These are phyloP conservation scores for Campoletis sonorensis DNA, from an alignment of 1,140 invertebrate species.

Conservation along the genomic window DNA sequence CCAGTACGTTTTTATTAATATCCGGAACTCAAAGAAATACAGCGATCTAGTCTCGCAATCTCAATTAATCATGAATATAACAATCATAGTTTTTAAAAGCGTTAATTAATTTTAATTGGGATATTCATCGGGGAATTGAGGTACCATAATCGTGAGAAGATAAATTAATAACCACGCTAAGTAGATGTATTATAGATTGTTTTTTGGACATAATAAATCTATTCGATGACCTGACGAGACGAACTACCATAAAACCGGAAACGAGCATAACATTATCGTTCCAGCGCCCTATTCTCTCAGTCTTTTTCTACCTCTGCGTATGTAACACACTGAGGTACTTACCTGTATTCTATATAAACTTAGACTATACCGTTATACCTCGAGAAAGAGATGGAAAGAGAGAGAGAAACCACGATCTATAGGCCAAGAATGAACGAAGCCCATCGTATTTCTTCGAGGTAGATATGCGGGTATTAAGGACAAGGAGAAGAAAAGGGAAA, in stretches of 20 bases:
- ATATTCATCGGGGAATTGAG: too few relatives aligned
- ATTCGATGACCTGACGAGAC: not conserved
- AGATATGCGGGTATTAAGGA: not conserved
- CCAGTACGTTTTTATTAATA: too few relatives aligned
- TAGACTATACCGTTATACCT: not conserved
- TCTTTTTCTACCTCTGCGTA: not conserved
- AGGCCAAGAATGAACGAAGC: not conserved
- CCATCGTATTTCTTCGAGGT: not conserved
- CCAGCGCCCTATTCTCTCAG: not conserved
- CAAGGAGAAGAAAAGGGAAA: slow-evolving; percentile 10
- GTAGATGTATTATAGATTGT: too few relatives aligned
- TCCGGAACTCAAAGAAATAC: too few relatives aligned
- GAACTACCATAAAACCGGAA: slow-evolving; percentile 7
- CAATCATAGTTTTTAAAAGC: too few relatives aligned
- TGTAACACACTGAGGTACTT: not conserved
- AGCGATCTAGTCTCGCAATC: too few relatives aligned
- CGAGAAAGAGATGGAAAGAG: not conserved
- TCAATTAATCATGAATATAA: too few relatives aligned
- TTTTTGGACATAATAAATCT: not conserved
- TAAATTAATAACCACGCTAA: too few relatives aligned
- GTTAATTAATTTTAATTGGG: too few relatives aligned
- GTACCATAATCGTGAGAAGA: too few relatives aligned
- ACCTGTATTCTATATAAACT: not conserved
- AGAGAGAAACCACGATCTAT: not conserved
- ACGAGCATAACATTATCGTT: not conserved